Base-by-base conservation (phyloP, 2,797 vertebrate genomes). In the Euthynnus affinis region DNA sequence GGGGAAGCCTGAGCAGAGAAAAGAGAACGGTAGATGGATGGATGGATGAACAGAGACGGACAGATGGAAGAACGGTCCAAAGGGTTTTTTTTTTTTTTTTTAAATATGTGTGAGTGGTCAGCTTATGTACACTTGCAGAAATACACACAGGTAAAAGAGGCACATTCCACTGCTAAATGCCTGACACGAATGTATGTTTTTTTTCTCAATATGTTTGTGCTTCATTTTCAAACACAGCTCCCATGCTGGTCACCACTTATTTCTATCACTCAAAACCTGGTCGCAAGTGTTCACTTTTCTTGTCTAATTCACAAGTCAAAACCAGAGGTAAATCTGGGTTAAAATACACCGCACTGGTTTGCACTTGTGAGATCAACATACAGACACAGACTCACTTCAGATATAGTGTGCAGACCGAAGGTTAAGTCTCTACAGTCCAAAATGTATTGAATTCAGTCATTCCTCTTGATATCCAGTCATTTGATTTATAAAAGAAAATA, bases 1-100 rank as follows among this genome's bases (percentile, higher is more conserved):
- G 88, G 74, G 34, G 83, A 90, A 63, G 75, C 62, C 80, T 60
- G 73, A 89, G 82, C 74, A 71, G 74, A 82, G 88, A 81, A 90
- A 87, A 75, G 63, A 72, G 68, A 85, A 66, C 9, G 32, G 55
- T 53, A 80, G 59, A 76, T 55, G 59, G 70, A 37, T 74, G 65
- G 44, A 81, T 59, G 62, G 71, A 81, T 63, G 74, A 57, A 79
- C 25, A 58, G 52, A 59, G 57, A 55, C 42, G 27, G 59, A 67
- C 58, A 62, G 52, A 80, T 42, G 63, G 34, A 81, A 67, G 40
- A 70, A 70, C 65, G 79, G 51, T 85, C 37, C 52, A 72, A 18
- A 81, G 63, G 64, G 48, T 59, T 67, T 76, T 80, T 40, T 27
- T 70, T 49, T 70, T 49, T 27, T 29, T 29, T 29, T 29, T 29